Evolutionary conservation across 2,888 invertebrate genomes (phyloP).

Genomic region (Malachius bipustulatus): DNA sequence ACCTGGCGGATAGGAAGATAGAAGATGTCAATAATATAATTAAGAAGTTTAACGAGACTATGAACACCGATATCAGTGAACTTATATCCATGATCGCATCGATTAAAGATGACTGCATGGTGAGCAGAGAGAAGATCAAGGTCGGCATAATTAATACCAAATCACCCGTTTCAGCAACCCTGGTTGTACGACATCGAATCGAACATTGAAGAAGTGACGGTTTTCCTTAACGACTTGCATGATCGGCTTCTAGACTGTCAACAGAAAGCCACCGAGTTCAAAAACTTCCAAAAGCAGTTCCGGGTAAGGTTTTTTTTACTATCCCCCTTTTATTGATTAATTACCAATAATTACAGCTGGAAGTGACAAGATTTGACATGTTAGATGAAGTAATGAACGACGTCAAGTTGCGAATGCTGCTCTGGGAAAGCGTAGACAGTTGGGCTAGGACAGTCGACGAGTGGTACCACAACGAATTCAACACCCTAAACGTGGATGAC

Average conservation of each 20-base stretch:
- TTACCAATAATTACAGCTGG: slow-evolving; percentile 46
- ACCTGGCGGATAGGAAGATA: slow-evolving; percentile 56
- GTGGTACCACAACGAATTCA: slow-evolving; percentile 56
- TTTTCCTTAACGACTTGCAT: slow-evolving; percentile 50
- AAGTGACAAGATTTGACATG: slow-evolving; percentile 69
- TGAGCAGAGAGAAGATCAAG: slow-evolving; percentile 29
- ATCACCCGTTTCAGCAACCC: slow-evolving; percentile 48
- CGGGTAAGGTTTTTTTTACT: slow-evolving; percentile 42
- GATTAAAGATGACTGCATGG: slow-evolving; percentile 60
- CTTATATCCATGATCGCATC: slow-evolving; percentile 61
- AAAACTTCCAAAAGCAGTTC: slow-evolving; percentile 74
- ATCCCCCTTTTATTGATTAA: slow-evolving; percentile 1
- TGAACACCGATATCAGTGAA: slow-evolving; percentile 65
- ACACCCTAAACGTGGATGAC: slow-evolving; percentile 58
- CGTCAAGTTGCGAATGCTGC: slow-evolving; percentile 62
- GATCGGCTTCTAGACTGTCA: slow-evolving; percentile 52
- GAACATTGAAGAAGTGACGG: slow-evolving; percentile 51
- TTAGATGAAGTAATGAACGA: slow-evolving; percentile 70
- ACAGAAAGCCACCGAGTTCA: slow-evolving; percentile 59
- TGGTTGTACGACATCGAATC: slow-evolving; percentile 64
- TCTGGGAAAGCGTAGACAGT: slow-evolving; percentile 67
- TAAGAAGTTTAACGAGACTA: slow-evolving; percentile 54
- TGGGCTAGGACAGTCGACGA: slow-evolving; percentile 56
- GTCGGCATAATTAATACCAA: neutral
- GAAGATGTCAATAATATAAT: slow-evolving; percentile 59